Percentiles rank a stretch among this genome's conserved stretches.
These are phyloP conservation scores for Lamproptera curius DNA, from an alignment of 2,888 invertebrate species.

Conservation along the genomic window DNA sequence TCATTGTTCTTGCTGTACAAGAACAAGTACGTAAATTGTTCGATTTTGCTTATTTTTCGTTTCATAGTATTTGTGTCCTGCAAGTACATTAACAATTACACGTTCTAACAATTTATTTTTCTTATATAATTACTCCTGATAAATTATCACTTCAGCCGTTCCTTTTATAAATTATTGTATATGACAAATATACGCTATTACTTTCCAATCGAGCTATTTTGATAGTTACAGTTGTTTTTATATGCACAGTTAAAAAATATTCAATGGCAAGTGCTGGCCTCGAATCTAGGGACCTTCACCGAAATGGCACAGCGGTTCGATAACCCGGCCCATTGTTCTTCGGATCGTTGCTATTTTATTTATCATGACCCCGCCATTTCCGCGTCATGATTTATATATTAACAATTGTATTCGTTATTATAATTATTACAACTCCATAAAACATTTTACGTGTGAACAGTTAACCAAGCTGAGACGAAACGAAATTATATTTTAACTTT, in stretches of 20 bases:
- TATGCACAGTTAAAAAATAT: conserved; percentile 34
- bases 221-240: conserved; percentile 24
- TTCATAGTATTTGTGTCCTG: no score
- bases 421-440: not conserved
- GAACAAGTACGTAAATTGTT: no score
- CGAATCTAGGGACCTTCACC: conserved; percentile 68
- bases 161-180: no score
- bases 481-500: no score
- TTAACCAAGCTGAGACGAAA: no score
- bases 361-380: conserved; percentile 64
- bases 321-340: conserved; percentile 65
- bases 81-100: not conserved
- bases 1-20: no score
- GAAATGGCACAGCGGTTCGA: conserved; percentile 70
- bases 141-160: no score
- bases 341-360: conserved; percentile 67
- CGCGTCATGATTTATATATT: conserved; percentile 65
- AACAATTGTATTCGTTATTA: conserved; percentile 22
- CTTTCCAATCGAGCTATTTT: not conserved
- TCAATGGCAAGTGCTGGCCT: conserved; percentile 48
- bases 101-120: not conserved
- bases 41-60: no score
- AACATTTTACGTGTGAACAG: no score
- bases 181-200: not conserved
- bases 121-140: not conserved